phyloP scores from a whole-genome alignment of 2,888 invertebrate species.

The Drosophila heteroneura region DNA sequence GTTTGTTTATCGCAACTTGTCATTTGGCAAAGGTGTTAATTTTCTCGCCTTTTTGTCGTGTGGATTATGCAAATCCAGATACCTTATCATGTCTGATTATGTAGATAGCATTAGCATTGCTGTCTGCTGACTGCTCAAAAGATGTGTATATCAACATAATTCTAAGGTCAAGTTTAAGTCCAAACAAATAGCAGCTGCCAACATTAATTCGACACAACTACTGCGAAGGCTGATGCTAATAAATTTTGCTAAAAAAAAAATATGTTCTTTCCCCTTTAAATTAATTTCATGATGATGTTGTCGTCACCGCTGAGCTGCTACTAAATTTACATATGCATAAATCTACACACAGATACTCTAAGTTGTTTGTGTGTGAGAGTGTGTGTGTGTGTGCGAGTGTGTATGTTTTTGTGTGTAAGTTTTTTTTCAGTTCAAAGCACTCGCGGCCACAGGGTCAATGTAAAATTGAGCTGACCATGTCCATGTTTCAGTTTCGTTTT shows the following conservation, averaged over 20 bases:
- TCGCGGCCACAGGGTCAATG: conserved; percentile 67
- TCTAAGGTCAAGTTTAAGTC: conserved; percentile 65
- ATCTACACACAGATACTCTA: conserved; percentile 16
- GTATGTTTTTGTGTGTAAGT: conserved; percentile 19
- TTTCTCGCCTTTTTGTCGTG: conserved; percentile 39
- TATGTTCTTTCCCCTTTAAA: neutral
- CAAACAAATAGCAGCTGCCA: conserved; percentile 44
- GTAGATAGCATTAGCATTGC: conserved; percentile 25
- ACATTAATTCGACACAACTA: conserved; percentile 29
- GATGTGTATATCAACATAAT: conserved; percentile 8
- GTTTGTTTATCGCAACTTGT: conserved; percentile 13
- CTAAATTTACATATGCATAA: conserved; percentile 41
- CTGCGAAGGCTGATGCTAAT: conserved; percentile 29
- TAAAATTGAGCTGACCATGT: conserved; percentile 54
- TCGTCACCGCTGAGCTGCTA: conserved; percentile 55
- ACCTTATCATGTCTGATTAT: conserved; percentile 47
- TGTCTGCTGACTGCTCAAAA: conserved; percentile 3
- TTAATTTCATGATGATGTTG: conserved; percentile 39
- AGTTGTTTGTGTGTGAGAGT: conserved; percentile 12
- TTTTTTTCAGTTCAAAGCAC: conserved; percentile 72
- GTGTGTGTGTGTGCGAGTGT: neutral
- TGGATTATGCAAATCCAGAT: conserved; percentile 48
- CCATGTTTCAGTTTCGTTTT: conserved; percentile 48
- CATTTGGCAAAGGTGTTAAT: conserved; percentile 39
- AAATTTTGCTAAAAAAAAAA: conserved; percentile 47